A percentile compares a stretch with the other conserved stretches of the same genome.
These are phyloP conservation scores for Azorinus chamasolen DNA, from an alignment of 2,888 invertebrate species.

Conservation along the genomic window DNA sequence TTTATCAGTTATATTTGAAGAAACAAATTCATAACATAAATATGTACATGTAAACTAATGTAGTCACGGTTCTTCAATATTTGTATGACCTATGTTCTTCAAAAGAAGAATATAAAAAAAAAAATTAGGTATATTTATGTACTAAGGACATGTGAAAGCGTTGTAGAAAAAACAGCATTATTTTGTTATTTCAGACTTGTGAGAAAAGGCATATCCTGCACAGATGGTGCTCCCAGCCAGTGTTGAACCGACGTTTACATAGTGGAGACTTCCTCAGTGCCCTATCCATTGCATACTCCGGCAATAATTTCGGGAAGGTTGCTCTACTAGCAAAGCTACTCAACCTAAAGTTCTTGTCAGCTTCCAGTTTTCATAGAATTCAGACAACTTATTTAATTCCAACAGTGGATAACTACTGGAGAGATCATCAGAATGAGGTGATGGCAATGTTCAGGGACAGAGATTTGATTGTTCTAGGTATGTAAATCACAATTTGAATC, in stretches of 20 bases:
- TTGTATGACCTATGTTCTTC: too few relatives aligned
- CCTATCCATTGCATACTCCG: background rate
- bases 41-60: too few relatives aligned
- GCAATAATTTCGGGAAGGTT: background rate
- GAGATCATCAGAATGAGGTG: background rate
- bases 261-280: background rate
- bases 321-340: background rate
- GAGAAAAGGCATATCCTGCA: background rate
- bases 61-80: too few relatives aligned
- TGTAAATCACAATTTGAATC: too few relatives aligned
- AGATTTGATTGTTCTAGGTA: too few relatives aligned
- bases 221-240: conserved; percentile 1
- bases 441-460: too few relatives aligned
- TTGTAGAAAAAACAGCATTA: too few relatives aligned
- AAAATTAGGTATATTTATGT: too few relatives aligned
- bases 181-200: background rate
- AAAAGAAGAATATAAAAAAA: too few relatives aligned
- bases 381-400: background rate
- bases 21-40: too few relatives aligned
- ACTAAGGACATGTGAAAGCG: too few relatives aligned
- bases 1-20: too few relatives aligned
- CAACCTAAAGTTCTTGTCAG: background rate
- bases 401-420: background rate
- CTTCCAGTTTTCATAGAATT: background rate
- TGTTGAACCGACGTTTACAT: background rate